Evolutionary conservation across 2,888 invertebrate genomes (phyloP), one percentile per base, ranked within the genome.

Genomic region (Pelosia muscerda): DNA sequence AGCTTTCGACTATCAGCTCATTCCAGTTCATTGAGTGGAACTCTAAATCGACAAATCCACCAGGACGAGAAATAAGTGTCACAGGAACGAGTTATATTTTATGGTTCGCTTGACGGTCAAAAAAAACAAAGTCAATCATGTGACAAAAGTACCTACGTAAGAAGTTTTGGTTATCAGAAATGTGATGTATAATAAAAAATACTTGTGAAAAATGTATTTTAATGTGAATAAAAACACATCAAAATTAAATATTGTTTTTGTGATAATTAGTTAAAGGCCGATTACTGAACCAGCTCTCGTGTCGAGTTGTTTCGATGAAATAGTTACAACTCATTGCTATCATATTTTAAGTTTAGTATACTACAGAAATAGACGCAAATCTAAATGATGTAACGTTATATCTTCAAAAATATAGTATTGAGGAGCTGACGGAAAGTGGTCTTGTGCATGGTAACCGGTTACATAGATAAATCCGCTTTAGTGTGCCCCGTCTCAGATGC

Each of bases 181-280:
- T 59, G 34, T 59, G 59, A 59, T 59, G 34, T 49, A 49, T n/a
- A 19, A 42, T 34, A n/a, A 31, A 22, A 58, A 31, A 23, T 59
- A 22, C 9, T 15, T 25, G 9, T 38, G 15, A 59, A 31, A 23
- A 13, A 38, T 23, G 2, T 15, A 38, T 31, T 4, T 31, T 23
- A 15, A 13, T 9, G 34, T 38, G 23, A 34, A 15, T 2, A 31
- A 5, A 58, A 58, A 34, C 58, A 58, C 22, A 8, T 58, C 22
- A 22, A 58, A 31, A 8, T 34, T 49, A 2, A 49, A 49, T 49
- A 49, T n/a, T 49, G 49, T 49, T 49, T 6, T 49, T 49, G n/a
- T 49, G 49, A 49, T 49, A 49, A 49, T 49, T 42, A 42, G 42
- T 42, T 19, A 19, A 42, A 42, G 19, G 19, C 19, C 4, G 19